phyloP scores from a whole-genome alignment of 2,888 invertebrate species.

The Drosophila seclusa region DNA sequence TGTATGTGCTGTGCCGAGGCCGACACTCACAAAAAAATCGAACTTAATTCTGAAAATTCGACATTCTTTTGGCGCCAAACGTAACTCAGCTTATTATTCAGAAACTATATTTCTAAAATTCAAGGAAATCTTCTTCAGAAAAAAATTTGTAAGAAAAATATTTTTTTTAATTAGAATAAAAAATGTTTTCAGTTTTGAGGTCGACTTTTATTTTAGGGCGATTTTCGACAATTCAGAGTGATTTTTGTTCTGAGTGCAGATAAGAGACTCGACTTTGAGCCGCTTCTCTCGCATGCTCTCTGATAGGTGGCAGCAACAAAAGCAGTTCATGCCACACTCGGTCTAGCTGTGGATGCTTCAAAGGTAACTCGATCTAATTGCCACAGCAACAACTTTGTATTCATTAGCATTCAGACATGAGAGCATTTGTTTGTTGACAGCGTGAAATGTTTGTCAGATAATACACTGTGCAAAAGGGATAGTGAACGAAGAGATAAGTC shows the following conservation, averaged over 20 bases:
- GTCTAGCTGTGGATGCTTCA: neutral
- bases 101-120: neutral
- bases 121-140: no score
- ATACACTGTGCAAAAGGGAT: constrained; percentile 27
- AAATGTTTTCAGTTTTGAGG: neutral
- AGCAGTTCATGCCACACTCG: neutral
- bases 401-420: constrained; percentile 8
- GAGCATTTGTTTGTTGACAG: constrained; percentile 31
- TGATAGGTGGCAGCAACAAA: neutral
- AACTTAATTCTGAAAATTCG: no score
- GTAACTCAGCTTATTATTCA: neutral
- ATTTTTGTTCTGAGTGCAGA: constrained; percentile 10
- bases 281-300: neutral
- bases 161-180: no score
- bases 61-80: no score
- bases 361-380: constrained; percentile 54
- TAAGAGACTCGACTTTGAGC: constrained; percentile 7
- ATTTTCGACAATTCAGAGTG: neutral
- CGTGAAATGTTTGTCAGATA: constrained; percentile 17
- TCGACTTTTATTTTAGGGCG: neutral
- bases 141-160: no score
- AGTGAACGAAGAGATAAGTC: neutral
- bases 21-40: neutral
- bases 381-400: constrained; percentile 11
- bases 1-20: neutral